Evolutionary conservation across 35 echinoderm and acorn worm species (phyloP).

Genomic region (Amphiura filiformis): DNA sequence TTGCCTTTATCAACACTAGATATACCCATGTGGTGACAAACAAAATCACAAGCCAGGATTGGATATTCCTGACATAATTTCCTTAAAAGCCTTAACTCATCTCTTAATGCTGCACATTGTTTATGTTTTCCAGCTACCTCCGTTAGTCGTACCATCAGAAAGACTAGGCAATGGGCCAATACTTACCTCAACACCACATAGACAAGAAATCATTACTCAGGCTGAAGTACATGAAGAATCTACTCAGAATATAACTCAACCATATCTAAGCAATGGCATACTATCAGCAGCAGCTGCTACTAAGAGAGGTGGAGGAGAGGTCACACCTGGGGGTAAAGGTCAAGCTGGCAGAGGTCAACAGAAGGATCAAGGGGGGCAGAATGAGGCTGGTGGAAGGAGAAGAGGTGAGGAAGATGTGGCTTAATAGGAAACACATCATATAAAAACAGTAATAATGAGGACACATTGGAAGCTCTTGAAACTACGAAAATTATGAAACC

Average conservation of each 20-base stretch:
- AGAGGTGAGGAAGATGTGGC: constrained; percentile 32
- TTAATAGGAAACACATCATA: too few relatives aligned
- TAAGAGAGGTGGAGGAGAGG: constrained; percentile 51
- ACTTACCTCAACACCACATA: constrained; percentile 26
- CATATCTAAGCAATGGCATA: neutral
- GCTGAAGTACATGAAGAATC: constrained; percentile 14
- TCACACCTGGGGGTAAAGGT: constrained; percentile 31
- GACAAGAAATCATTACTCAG: constrained; percentile 5
- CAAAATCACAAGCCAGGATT: too few relatives aligned
- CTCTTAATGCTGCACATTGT: too few relatives aligned
- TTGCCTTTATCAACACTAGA: too few relatives aligned
- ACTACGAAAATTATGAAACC: too few relatives aligned
- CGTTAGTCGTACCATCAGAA: neutral
- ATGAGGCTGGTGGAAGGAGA: neutral
- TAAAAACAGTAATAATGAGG: too few relatives aligned
- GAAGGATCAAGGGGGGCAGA: neutral
- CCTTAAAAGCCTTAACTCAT: too few relatives aligned
- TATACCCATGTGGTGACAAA: too few relatives aligned
- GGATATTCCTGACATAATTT: too few relatives aligned
- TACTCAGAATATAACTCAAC: neutral
- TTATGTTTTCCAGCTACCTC: neutral
- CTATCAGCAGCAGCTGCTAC: neutral
- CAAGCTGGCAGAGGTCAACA: constrained; percentile 34
- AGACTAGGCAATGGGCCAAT: neutral
- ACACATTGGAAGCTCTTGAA: too few relatives aligned